phyloP scores from a whole-genome alignment of 1,140 invertebrate species.

The Diploscapter pachys region DNA sequence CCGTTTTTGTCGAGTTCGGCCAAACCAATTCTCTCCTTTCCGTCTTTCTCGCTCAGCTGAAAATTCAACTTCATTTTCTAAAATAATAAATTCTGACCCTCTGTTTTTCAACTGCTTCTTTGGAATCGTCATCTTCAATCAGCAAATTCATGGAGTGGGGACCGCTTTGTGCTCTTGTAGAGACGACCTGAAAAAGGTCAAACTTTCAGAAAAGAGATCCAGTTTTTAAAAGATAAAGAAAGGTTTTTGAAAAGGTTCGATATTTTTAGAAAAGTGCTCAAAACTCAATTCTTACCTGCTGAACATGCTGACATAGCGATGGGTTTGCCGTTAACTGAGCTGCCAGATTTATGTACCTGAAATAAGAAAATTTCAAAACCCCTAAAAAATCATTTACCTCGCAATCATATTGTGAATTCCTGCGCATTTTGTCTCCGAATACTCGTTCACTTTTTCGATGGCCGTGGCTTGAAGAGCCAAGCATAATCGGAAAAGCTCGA shows the following conservation, averaged over 20 bases:
- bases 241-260: background rate
- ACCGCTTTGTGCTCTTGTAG: conserved; percentile 24
- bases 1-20: conserved; percentile 17
- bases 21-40: conserved; percentile 25
- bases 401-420: conserved; percentile 54
- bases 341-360: conserved; percentile 51
- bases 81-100: background rate
- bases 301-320: conserved; percentile 47
- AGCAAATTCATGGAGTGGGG: conserved; percentile 27
- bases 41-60: conserved; percentile 18
- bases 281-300: conserved; percentile 29
- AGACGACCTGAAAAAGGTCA: conserved; percentile 16
- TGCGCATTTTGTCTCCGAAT: conserved; percentile 37
- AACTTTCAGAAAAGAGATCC: background rate
- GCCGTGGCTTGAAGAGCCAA: conserved; percentile 51
- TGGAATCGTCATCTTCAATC: conserved; percentile 18
- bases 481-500: conserved; percentile 54
- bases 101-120: conserved; percentile 6
- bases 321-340: conserved; percentile 55
- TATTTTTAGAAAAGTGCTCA: background rate
- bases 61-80: conserved; percentile 1
- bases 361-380: too few relatives aligned
- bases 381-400: too few relatives aligned
- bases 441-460: conserved; percentile 30
- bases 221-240: conserved; percentile 1